Conservation (phyloP, 2,113 vertebrate genomes). For the Parotia lawesii region DNA sequence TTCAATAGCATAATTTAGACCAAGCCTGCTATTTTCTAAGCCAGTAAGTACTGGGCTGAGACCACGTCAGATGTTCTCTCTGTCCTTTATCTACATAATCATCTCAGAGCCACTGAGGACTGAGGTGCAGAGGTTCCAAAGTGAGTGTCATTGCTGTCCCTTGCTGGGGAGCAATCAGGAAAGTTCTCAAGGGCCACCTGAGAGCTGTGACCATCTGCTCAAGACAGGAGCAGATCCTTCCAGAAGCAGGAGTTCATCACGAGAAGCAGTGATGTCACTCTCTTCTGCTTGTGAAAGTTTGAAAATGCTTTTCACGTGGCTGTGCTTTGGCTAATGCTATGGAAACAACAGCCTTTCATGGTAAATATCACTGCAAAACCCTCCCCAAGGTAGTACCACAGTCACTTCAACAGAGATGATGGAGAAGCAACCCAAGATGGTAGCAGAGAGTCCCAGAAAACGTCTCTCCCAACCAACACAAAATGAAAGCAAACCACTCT, state of each 20-base stretch:
- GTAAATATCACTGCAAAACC: background rate
- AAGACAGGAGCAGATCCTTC: background rate
- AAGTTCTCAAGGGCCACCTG: background rate
- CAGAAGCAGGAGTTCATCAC: accelerated
- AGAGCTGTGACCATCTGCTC: background rate
- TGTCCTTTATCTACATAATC: background rate
- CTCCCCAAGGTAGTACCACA: accelerated
- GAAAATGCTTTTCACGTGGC: background rate
- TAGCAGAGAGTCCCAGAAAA: background rate
- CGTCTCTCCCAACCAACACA: background rate
- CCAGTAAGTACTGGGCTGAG: background rate
- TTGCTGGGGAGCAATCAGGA: background rate
- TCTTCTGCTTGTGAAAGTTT: background rate
- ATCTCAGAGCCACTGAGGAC: background rate
- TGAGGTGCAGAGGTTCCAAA: background rate
- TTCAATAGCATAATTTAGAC: background rate
- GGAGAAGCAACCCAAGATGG: background rate
- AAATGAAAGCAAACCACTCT: background rate
- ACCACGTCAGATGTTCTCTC: background rate
- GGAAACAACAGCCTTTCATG: background rate
- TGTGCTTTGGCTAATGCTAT: background rate
- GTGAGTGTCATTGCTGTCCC: background rate
- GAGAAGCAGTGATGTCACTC: background rate
- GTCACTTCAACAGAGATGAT: background rate
- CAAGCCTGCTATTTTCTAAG: background rate